Percentiles rank a stretch among this genome's conserved stretches.
These are phyloP conservation scores for Tolypeutes matacus DNA, from an alignment of 2,797 vertebrate species.

Conservation along the genomic window DNA sequence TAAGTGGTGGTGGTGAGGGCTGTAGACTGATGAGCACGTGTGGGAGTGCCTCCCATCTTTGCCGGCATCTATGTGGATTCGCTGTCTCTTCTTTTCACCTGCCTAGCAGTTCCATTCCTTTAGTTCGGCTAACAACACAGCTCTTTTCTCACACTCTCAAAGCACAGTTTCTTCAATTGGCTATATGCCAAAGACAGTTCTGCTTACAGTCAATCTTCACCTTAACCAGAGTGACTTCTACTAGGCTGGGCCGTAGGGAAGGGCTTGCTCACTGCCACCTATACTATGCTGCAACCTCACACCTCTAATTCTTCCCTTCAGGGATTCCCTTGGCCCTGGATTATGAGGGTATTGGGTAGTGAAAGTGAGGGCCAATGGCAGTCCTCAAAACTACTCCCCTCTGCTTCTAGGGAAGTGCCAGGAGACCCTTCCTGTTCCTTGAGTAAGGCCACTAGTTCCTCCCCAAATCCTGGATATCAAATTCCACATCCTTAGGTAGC, in stretches of 20 bases:
- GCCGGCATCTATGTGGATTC: not conserved
- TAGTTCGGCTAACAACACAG: no score
- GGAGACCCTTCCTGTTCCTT: not conserved
- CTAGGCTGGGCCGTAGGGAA: not conserved
- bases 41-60: not conserved
- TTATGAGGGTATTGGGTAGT: not conserved
- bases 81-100: no score
- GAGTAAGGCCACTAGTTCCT: not conserved
- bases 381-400: not conserved
- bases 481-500: not conserved
- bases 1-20: no score
- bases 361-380: not conserved
- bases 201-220: not conserved
- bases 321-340: no score
- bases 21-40: fast-evolving
- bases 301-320: not conserved
- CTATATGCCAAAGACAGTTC: not conserved
- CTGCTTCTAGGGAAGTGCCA: not conserved
- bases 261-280: not conserved
- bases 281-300: not conserved
- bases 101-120: fast-evolving
- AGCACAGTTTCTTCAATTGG: not conserved
- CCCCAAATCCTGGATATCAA: no score
- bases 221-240: not conserved
- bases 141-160: not conserved